Percentiles rank a stretch among this genome's conserved stretches.
phyloP scores from a whole-genome alignment of 2,797 vertebrate species.

The Urophycis tenuis region DNA sequence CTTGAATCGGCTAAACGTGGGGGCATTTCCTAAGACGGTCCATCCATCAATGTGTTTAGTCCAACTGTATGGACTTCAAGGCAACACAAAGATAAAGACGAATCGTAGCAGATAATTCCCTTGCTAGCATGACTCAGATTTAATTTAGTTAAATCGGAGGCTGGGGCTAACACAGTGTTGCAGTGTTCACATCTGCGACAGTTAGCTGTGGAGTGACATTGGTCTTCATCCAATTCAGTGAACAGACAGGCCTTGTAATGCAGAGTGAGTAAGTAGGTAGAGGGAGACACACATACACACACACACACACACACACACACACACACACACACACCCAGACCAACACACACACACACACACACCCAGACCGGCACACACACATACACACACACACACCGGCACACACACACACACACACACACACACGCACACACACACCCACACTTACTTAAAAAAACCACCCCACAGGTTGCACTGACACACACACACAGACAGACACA shows the following conservation, averaged over 20 bases:
- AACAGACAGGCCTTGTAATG: slow-evolving; percentile 8
- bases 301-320: not conserved
- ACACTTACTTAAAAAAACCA: no score
- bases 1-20: not conserved
- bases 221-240: not conserved
- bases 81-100: not conserved
- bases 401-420: not conserved
- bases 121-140: slow-evolving; percentile 22
- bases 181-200: slow-evolving; percentile 39
- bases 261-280: not conserved
- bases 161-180: slow-evolving; percentile 17
- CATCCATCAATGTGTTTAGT: not conserved
- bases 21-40: not conserved
- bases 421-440: no score
- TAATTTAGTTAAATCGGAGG: slow-evolving; percentile 18
- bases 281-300: no score
- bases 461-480: no score
- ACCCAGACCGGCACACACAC: not conserved
- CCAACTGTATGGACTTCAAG: not conserved
- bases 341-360: not conserved
- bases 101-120: slow-evolving; percentile 24
- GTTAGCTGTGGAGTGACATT: slow-evolving; percentile 37
- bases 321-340: not conserved
- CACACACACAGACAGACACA: not conserved
- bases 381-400: not conserved